Evolutionary conservation across 2,797 vertebrate genomes (phyloP), one percentile per base, ranked within the genome.

Genomic region (Lutjanus argentimaculatus): DNA sequence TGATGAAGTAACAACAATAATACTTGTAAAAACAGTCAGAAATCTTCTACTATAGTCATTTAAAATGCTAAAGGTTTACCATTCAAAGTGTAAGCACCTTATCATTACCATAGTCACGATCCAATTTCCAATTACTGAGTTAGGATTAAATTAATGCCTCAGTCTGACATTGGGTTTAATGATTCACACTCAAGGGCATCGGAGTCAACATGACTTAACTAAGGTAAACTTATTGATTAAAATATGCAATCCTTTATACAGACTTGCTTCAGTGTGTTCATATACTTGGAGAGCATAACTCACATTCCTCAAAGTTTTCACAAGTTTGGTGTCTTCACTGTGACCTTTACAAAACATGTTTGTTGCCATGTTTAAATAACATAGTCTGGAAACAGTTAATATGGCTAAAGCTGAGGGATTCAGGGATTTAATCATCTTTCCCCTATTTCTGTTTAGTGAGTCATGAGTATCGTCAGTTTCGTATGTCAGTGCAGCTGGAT

Each of bases 391-490:
- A 57, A 76, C 21, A 13, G 12, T 59, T 53, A 16, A 51, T 40
- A 56, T 4, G 51, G 49, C 62, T 66, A 22, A 77, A 74, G n/a
- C 40, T 11, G 45, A 36, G 2, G 3, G 52, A 66, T 72, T 72
- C 25, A 61, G 7, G 30, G 30, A 36, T 36, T 2, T 36, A 36
- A 36, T 80, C 61, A 59, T 11, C 80, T 71, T n/a, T 36, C 9
- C 46, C 4, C 56, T 73, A 77, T 65, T 73, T 63, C 25, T 75
- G 64, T 59, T 43, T 11, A 4, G 30, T 72, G 55, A 74, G 59
- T 72, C 59, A 80, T 61, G 74, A 66, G 55, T 76, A 45, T 83
- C 64, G 30, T 30, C 30, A 57, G 55, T 53, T 42, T 79, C 36
- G 57, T 21, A 19, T 73, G 30, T 25, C 65, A 55, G 25, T 72